These are phyloP conservation scores for Branchipolynoe longqiensis DNA, from an alignment of 2,888 invertebrate species.

Conservation along the genomic window DNA sequence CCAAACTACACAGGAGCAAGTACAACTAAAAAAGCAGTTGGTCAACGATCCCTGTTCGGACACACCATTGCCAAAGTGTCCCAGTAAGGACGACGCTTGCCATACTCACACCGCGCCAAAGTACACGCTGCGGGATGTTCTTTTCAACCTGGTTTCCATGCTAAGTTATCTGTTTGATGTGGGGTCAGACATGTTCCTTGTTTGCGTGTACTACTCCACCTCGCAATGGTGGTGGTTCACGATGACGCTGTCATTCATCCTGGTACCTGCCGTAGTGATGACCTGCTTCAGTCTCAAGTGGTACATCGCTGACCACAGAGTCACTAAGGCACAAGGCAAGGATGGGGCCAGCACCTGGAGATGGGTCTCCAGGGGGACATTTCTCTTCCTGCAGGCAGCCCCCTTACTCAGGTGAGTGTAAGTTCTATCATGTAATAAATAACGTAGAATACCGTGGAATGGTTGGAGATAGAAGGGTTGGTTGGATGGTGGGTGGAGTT, in stretches of 20 bases:
- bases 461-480: too few species aligned
- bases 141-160: constrained; percentile 53
- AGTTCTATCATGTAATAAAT: too few species aligned
- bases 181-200: constrained; percentile 59
- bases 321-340: background rate
- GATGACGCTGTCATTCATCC: constrained; percentile 56
- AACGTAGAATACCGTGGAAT: too few species aligned
- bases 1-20: background rate
- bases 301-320: constrained; percentile 50
- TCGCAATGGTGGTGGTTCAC: constrained; percentile 59
- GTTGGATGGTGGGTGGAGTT: too few species aligned
- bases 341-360: constrained; percentile 22
- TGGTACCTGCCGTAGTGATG: constrained; percentile 51
- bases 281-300: constrained; percentile 50
- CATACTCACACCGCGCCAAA: background rate
- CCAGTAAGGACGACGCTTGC: background rate
- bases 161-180: constrained; percentile 57
- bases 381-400: constrained; percentile 63
- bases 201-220: constrained; percentile 55
- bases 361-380: constrained; percentile 63
- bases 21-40: background rate
- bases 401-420: constrained; percentile 63
- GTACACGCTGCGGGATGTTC: background rate
- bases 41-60: background rate
- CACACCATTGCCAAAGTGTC: background rate